A percentile compares a stretch with the other conserved stretches of the same genome.
Conservation (phyloP, 2,113 vertebrate genomes). For the Ailurus styani region DNA sequence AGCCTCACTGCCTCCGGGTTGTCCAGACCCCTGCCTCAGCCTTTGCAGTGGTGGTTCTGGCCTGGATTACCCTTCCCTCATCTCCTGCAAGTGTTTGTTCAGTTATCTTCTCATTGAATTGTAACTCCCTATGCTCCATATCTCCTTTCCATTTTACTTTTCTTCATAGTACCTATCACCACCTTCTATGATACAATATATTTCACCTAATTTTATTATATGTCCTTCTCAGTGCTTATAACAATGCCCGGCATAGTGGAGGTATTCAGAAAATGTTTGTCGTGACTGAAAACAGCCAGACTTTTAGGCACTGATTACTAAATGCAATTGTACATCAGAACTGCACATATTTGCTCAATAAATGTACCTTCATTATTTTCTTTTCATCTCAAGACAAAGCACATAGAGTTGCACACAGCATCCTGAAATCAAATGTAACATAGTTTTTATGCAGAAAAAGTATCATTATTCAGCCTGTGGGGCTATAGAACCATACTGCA, state of each 20-base stretch:
- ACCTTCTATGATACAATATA: background rate
- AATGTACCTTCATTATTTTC: background rate
- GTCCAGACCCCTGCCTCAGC: background rate
- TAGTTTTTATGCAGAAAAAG: background rate
- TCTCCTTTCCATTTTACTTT: background rate
- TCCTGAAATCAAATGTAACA: conserved; percentile 12
- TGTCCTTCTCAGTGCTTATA: background rate
- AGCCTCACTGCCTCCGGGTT: background rate
- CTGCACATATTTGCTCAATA: background rate
- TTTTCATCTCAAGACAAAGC: background rate
- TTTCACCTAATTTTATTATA: background rate
- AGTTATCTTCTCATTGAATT: background rate
- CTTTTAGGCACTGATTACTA: background rate
- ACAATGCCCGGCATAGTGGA: background rate
- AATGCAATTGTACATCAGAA: background rate
- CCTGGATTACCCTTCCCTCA: background rate
- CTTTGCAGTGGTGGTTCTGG: background rate
- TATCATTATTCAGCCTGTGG: background rate
- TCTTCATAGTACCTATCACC: background rate
- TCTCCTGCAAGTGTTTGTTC: background rate
- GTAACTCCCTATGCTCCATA: background rate
- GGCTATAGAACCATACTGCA: background rate
- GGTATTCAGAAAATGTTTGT: background rate
- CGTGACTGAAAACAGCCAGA: background rate
- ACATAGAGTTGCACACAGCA: background rate